Evolutionary conservation across 1,140 invertebrate species (phyloP).

Genomic region (Campoletis sonorensis): DNA sequence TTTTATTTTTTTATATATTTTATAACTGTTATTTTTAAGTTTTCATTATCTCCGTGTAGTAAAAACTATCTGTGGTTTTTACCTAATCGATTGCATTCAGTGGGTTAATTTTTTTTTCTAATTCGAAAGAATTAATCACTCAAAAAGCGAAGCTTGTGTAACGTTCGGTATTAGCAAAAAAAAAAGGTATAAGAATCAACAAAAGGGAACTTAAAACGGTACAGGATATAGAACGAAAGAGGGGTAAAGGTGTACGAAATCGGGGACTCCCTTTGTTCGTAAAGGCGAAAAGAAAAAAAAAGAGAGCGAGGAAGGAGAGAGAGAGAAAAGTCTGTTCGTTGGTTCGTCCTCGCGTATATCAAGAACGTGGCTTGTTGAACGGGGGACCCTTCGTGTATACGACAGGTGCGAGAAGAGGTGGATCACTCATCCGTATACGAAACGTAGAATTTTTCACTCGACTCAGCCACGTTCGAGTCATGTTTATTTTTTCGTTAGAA

Average conservation of each 20-base stretch:
- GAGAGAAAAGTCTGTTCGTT: not conserved
- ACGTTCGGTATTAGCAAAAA: not conserved
- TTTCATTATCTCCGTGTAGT: too few species aligned
- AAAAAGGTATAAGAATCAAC: not conserved
- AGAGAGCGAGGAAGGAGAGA: not conserved
- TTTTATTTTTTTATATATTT: too few species aligned
- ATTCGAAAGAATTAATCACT: too few species aligned
- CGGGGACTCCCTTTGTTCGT: conserved; percentile 45
- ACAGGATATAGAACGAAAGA: not conserved
- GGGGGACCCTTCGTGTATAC: conserved; percentile 19
- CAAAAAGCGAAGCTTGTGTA: not conserved
- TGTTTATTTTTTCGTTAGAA: not conserved
- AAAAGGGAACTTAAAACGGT: conserved; percentile 27
- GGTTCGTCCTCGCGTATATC: conserved; percentile 36
- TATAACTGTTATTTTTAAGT: too few species aligned
- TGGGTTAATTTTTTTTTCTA: too few species aligned
- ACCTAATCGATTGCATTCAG: too few species aligned
- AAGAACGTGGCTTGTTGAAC: conserved; percentile 3
- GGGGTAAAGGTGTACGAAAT: conserved; percentile 47
- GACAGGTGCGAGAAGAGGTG: conserved; percentile 46
- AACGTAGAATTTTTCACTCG: conserved; percentile 54
- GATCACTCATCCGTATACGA: conserved; percentile 29
- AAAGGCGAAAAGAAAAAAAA: not conserved
- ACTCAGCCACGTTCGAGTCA: not conserved
- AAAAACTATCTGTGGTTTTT: too few species aligned